Conservation (phyloP, 1,140 invertebrate genomes). For the Aphaenogaster rudis region DNA sequence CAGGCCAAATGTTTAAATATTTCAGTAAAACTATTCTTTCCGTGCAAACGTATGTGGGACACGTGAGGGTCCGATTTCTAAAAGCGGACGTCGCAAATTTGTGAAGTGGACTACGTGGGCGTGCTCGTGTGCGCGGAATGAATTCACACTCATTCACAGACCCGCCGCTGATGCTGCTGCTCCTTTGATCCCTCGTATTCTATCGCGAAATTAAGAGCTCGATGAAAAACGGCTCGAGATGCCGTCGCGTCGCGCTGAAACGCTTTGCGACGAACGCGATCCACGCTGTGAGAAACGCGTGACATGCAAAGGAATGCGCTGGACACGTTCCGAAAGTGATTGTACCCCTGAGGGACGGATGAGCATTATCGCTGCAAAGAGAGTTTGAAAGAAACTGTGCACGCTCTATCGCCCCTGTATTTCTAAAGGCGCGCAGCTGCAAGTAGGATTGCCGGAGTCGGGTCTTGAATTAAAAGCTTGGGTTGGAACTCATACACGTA, state of each 20-base stretch:
- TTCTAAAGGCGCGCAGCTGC: conserved; percentile 23
- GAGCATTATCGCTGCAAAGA: conserved; percentile 11
- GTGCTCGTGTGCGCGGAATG: conserved; percentile 33
- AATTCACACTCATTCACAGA: conserved; percentile 43
- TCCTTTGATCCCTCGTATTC: conserved; percentile 43
- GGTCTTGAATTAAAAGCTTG: conserved; percentile 47
- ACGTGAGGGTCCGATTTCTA: conserved; percentile 51
- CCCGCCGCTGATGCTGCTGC: neutral
- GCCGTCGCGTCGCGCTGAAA: conserved; percentile 19
- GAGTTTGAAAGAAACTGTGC: conserved; percentile 34
- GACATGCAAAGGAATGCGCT: conserved; percentile 29
- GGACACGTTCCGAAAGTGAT: conserved; percentile 33
- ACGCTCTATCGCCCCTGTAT: conserved; percentile 1
- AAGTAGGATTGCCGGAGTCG: conserved; percentile 11
- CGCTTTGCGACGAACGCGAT: conserved; percentile 22
- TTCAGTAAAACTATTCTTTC: no score
- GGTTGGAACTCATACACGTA: neutral
- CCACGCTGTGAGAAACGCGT: conserved; percentile 13
- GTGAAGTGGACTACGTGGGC: conserved; percentile 14
- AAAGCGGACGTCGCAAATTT: conserved; percentile 59
- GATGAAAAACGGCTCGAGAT: conserved; percentile 42
- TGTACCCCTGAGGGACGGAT: conserved; percentile 26
- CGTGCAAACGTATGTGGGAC: conserved; percentile 8
- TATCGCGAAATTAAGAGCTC: conserved; percentile 43
- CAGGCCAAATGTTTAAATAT: no score